These are phyloP conservation scores for Enteromius mattozi DNA, from an alignment of 2,797 vertebrate species.

Conservation along the genomic window DNA sequence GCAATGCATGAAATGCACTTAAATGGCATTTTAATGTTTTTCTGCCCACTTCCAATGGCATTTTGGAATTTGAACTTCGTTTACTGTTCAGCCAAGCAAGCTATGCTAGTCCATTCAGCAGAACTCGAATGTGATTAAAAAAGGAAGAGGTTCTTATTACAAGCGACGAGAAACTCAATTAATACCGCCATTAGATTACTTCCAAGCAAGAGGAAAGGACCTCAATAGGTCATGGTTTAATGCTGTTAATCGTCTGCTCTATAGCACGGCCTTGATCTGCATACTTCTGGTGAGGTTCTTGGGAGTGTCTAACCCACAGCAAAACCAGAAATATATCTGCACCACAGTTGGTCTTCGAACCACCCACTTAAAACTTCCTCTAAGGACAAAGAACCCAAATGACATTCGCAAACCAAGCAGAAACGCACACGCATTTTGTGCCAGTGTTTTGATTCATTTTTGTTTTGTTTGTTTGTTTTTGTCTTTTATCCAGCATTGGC, in stretches of 20 bases:
- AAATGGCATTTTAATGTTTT: slow-evolving; percentile 73
- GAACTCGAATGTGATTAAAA: slow-evolving; percentile 68
- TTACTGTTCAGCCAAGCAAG: slow-evolving; percentile 67
- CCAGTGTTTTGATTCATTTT: slow-evolving; percentile 13
- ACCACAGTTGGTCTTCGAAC: slow-evolving; percentile 67
- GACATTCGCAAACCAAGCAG: slow-evolving; percentile 9
- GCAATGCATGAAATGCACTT: slow-evolving; percentile 75
- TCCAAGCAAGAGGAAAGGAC: slow-evolving; percentile 71
- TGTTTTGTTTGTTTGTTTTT: slow-evolving; percentile 23
- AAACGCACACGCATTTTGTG: not conserved
- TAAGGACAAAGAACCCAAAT: slow-evolving; percentile 65
- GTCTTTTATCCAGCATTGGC: not conserved
- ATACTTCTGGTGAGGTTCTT: slow-evolving; percentile 69
- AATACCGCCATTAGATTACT: slow-evolving; percentile 74
- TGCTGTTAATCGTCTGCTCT: slow-evolving; percentile 72
- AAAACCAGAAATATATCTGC: slow-evolving; percentile 77
- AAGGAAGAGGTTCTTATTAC: slow-evolving; percentile 44
- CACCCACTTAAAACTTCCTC: slow-evolving; percentile 69
- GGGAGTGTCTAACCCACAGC: slow-evolving; percentile 64
- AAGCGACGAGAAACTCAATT: slow-evolving; percentile 64
- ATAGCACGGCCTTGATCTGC: slow-evolving; percentile 72
- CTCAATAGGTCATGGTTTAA: slow-evolving; percentile 61
- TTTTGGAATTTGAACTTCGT: slow-evolving; percentile 59
- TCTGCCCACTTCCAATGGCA: slow-evolving; percentile 67
- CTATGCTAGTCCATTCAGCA: slow-evolving; percentile 65